Evolutionary conservation across 2,888 invertebrate genomes (phyloP), one percentile per base, ranked within the genome.

Genomic region (Amiota minor): DNA sequence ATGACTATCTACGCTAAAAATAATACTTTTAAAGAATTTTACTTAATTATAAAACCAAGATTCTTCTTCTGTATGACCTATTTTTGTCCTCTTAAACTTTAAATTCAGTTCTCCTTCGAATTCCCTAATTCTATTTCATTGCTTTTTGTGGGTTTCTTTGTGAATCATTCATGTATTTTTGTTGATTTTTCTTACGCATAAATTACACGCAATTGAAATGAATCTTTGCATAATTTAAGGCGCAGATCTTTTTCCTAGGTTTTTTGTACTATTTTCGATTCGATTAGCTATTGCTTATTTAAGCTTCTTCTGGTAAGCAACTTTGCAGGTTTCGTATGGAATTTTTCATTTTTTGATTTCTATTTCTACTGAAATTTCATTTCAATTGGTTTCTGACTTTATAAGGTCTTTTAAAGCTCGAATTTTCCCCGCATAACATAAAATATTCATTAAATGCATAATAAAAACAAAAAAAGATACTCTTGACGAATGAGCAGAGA

Each of bases 131-230:
- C 49, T 2, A 14, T 11, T 16, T 20, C 20, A 11, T 49, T 67
- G 16, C 65, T 6, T 55, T 55, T n/a, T 46, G 80, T 80, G n/a
- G n/a, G 82, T 81, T 83, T 81, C 82, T 82, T 84, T 79, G 81
- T 77, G 76, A 85, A 82, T n/a, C n/a, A n/a, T 83, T 85, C 81
- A 81, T 81, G 85, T 80, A 84, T 85, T 85, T 59, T 80, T 82
- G 79, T 81, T 80, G 78, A 77, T 76, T 78, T 81, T 65, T 64
- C 70, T 73, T 46, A 10, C 16, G 80, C 80, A 80, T 80, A 80
- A 79, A 80, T 80, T 80, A 75, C 18, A 61, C 16, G 74, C 73
- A 76, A 81, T 80, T 80, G 79, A 79, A 79, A 81, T 81, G 78
- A 74, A 78, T 77, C 85, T 84, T 85, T 83, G 85, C 86, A 85